Base-by-base conservation (phyloP, 2,888 invertebrate genomes). In the Diplolepis rosae region DNA sequence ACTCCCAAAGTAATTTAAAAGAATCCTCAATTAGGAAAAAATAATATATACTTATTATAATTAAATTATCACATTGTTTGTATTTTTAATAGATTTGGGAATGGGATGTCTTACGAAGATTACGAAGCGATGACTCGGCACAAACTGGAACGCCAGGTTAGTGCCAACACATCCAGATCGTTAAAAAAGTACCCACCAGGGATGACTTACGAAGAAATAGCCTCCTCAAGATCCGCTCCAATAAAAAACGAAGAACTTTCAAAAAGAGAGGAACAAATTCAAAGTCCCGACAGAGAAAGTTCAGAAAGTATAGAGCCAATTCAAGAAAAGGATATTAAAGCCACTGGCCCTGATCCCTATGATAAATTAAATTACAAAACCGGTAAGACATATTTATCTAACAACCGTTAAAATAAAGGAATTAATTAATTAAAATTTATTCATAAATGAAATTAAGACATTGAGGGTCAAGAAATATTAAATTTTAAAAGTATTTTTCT, bases 331-430 rank as follows among this genome's bases (percentile, higher is more conserved):
- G 87, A 88, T 67, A 80, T 89, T 35, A 87, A 87, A 74, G 89
- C 89, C 1, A 88, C 87, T 11, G 90, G 89, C 4, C 89, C 89
- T 0, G 90, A 90, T 80, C 90, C 89, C 18, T 90, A 88, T 69
- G 90, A 90, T 45, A 90, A 90, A 80, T 83, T 90, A 27, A 87
- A 88, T 77, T 88, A 89, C 77, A 89, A 85, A 83, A 84, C 85
- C 77, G 89, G 90, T 90, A 75, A 85, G 84, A n/a, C 5, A 70
- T 56, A n/a, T n/a, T n/a, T n/a, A n/a, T n/a, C n/a, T n/a, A n/a
- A n/a, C 3, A 7, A 35, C 13, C 4, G 9, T 9, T 11, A 9
- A 35, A 35, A 35, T 3, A 11, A 35, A 35, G 13, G 13, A 35
- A 35, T 13, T 13, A 13, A 35, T 35, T 35, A 9, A 35, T 35